A percentile compares a stretch with the other conserved stretches of the same genome.
phyloP scores from a whole-genome alignment of 2,888 invertebrate genomes.

The Agriopis marginaria region DNA sequence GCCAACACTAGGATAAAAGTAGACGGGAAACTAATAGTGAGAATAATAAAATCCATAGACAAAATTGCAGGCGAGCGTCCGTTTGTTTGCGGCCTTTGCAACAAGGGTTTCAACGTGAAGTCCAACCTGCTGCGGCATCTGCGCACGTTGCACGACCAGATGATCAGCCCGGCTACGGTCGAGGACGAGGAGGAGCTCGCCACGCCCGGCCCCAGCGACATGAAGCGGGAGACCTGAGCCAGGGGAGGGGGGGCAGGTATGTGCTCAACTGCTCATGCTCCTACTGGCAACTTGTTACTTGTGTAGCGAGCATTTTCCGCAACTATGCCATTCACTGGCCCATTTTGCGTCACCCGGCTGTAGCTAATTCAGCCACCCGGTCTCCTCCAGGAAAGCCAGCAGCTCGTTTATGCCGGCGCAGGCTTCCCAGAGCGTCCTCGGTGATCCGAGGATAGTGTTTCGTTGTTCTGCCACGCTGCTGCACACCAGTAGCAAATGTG shows the following conservation, averaged over 20 bases:
- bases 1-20: too few species aligned
- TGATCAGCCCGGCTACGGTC: conserved; percentile 69
- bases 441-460: too few species aligned
- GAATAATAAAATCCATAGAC: conserved; percentile 13
- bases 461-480: too few species aligned
- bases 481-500: too few species aligned
- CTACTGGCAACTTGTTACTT: too few species aligned
- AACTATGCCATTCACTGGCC: too few species aligned
- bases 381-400: too few species aligned
- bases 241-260: conserved; percentile 79
- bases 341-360: too few species aligned
- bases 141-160: conserved; percentile 91
- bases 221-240: conserved; percentile 79
- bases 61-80: conserved; percentile 87
- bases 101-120: conserved; percentile 93
- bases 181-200: conserved; percentile 57
- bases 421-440: too few species aligned
- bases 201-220: conserved; percentile 58
- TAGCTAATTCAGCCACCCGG: too few species aligned
- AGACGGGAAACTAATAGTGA: neutral
- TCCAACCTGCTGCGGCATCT: conserved; percentile 91
- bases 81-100: conserved; percentile 90
- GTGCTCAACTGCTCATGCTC: neutral
- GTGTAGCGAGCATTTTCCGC: too few species aligned
- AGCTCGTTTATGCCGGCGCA: too few species aligned